Conservation (phyloP, 1,140 invertebrate species). For the Drosophila dunni region DNA sequence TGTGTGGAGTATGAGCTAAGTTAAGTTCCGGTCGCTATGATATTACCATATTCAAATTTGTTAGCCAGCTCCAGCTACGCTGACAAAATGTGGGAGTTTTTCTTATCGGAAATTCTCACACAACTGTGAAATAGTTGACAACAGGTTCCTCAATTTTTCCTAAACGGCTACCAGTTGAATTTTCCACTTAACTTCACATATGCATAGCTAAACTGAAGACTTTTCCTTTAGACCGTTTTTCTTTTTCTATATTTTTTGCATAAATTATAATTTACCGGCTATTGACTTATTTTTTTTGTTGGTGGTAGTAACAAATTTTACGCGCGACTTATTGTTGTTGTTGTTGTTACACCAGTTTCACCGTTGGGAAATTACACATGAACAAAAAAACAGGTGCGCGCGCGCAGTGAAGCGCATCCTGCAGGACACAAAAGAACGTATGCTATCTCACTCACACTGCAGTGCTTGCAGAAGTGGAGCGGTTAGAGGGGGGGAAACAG, state of each 20-base stretch:
- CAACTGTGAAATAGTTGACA: constrained; percentile 29
- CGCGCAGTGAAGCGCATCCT: constrained; percentile 72
- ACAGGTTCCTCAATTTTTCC: constrained; percentile 31
- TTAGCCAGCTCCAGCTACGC: constrained; percentile 11
- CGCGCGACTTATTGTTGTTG: constrained; percentile 43
- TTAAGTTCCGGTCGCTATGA: constrained; percentile 25
- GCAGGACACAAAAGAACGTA: constrained; percentile 38
- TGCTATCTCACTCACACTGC: neutral
- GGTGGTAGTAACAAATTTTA: constrained; percentile 30
- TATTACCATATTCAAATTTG: constrained; percentile 43
- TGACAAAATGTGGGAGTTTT: constrained; percentile 61
- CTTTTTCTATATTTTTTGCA: constrained; percentile 19
- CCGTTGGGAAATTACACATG: neutral
- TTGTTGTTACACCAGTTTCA: constrained; percentile 25
- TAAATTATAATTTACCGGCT: constrained; percentile 22
- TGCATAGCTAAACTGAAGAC: neutral
- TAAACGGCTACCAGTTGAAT: constrained; percentile 41
- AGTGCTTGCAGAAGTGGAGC: neutral
- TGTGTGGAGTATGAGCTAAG: neutral
- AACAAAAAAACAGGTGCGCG: constrained; percentile 65
- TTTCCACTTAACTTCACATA: constrained; percentile 50
- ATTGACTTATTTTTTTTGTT: constrained; percentile 2
- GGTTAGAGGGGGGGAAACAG: constrained; percentile 3
- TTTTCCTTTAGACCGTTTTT: constrained; percentile 1
- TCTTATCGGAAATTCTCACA: constrained; percentile 60